These are phyloP conservation scores for Melanchra persicariae DNA, from an alignment of 2,888 invertebrate species.

Conservation along the genomic window DNA sequence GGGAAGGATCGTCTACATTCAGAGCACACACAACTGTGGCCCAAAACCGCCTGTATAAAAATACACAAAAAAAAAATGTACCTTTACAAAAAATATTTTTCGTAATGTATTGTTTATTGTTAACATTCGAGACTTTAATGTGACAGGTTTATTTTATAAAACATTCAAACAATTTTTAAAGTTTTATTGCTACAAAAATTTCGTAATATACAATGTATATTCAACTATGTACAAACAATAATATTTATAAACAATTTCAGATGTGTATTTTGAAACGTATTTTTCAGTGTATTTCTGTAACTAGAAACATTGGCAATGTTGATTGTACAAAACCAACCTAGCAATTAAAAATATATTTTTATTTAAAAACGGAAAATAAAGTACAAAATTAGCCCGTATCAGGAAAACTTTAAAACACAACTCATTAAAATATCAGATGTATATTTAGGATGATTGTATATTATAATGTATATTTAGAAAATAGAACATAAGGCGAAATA, in stretches of 20 bases:
- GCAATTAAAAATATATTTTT: conserved; percentile 28
- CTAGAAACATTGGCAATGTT: conserved; percentile 24
- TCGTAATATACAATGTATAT: not conserved
- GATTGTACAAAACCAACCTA: conserved; percentile 21
- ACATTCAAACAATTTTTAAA: conserved; percentile 8
- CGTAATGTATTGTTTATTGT: conserved; percentile 18
- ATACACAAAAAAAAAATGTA: conserved; percentile 20
- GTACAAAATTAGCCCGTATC: conserved; percentile 63
- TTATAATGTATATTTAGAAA: conserved; percentile 32
- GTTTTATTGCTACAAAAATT: conserved; percentile 38
- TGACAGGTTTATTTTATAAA: conserved; percentile 52
- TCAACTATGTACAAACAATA: conserved; percentile 12
- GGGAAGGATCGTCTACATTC: conserved; percentile 87
- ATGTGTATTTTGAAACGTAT: conserved; percentile 47
- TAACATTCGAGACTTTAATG: conserved; percentile 23
- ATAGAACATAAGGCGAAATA: conserved; percentile 8
- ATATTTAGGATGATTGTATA: conserved; percentile 46
- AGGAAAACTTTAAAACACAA: conserved; percentile 24
- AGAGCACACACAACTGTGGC: conserved; percentile 87
- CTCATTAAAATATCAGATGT: conserved; percentile 36
- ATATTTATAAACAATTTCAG: conserved; percentile 19
- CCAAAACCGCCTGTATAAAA: conserved; percentile 80
- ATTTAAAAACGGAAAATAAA: conserved; percentile 56
- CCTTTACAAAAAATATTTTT: conserved; percentile 35
- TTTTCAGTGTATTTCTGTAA: conserved; percentile 31